Percentiles rank a stretch among this genome's conserved stretches.
Conservation (phyloP, 2,888 invertebrate genomes). For the Athalia cordata region DNA sequence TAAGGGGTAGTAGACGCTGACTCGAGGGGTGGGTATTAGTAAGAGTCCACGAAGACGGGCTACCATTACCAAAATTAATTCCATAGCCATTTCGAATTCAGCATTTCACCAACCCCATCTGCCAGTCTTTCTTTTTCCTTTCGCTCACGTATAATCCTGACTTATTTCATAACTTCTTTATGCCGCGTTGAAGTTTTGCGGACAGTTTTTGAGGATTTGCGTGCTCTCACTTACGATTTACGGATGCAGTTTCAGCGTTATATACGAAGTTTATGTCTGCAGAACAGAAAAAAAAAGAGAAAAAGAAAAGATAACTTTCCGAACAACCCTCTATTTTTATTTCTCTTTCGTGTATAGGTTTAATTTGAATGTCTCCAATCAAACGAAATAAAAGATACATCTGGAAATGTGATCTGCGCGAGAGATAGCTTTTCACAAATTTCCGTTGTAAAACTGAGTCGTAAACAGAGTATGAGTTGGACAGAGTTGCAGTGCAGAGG, state of each 20-base stretch:
- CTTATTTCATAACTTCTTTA: conserved; percentile 26
- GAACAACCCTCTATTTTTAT: too few species aligned
- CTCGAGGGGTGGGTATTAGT: not conserved
- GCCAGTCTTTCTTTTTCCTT: not conserved
- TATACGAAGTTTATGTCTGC: too few species aligned
- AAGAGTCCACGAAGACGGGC: conserved; percentile 11
- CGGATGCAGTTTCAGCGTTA: not conserved
- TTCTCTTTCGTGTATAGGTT: too few species aligned
- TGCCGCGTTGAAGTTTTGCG: conserved; percentile 7
- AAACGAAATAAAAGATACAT: too few species aligned
- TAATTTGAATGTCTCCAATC: too few species aligned
- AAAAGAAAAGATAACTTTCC: too few species aligned
- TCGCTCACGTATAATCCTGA: conserved; percentile 32
- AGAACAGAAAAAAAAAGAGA: too few species aligned
- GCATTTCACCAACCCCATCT: not conserved
- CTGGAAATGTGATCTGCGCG: too few species aligned
- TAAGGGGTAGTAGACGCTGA: not conserved
- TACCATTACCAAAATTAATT: conserved; percentile 41
- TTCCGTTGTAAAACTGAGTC: not conserved
- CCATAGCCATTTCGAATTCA: conserved; percentile 36
- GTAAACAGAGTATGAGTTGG: not conserved
- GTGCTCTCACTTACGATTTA: conserved; percentile 4
- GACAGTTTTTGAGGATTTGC: not conserved
- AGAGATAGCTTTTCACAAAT: not conserved
- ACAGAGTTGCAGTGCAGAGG: not conserved